Base-by-base conservation (phyloP, 1,140 invertebrate species). In the Drosophila paulistorum region DNA sequence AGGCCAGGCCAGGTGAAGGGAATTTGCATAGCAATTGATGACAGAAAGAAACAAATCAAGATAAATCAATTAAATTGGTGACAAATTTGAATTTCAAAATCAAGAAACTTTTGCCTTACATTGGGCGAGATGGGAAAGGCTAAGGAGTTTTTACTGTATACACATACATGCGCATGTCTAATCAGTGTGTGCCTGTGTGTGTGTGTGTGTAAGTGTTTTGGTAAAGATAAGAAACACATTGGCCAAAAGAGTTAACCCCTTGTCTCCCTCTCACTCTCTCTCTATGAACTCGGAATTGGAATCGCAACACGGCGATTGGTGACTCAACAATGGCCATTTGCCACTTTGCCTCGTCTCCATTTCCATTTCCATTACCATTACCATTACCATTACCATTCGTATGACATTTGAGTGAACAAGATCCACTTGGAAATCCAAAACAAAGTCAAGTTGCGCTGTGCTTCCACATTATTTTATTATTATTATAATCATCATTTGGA, bases 161-260 rank as follows among this genome's bases (percentile, higher is more conserved):
- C 37, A 66, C 35, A 17, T 17, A 64, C 83, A 76, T 82, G 75
- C 79, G 79, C 84, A 86, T 37, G 60, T 20, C 84, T 87, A 86
- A 86, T 86, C 83, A 86, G 72, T 69, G 55, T 67, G 65, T 67
- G 76, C 73, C 9, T 39, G 37, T 39, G 37, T 39, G 37, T 82
- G 73, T 14, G 37, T 39, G 37, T 39, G 35, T 82, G 73, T 42
- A 13, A n/a, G 45, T 48, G 7, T 48, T 30, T 14, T 20, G 67
- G 61, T 71, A 82, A 86, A 86, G 83, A 86, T 86, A 86, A 86
- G 72, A 58, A 48, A 39, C 37, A 45, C 30, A 30, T 45, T 39
- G 62, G 61, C 11, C 62, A 73, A 64, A 30, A 74, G 60, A 68
- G 37, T 41, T 83, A 59, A 75, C 80, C 79, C 74, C 63, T 54